Base-by-base conservation (phyloP, 2,113 vertebrate species). In the Oenanthe melanoleuca region DNA sequence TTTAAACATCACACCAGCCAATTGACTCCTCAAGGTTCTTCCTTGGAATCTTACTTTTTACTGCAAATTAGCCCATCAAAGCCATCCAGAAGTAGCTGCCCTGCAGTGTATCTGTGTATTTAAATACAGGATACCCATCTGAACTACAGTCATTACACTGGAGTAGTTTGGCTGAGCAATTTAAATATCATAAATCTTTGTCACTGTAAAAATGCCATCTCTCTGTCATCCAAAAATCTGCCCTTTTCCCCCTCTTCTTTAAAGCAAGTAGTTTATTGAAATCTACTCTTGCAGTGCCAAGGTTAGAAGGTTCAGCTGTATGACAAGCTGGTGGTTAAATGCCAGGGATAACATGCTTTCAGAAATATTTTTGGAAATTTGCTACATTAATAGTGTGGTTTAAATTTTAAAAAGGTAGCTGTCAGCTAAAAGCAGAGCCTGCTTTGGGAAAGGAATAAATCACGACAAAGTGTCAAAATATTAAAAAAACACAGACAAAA, bases 1-100 rank as follows among this genome's bases (percentile, higher is more conserved):
- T 88, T 96, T 71, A 94, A 80, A 93, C n/a, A 19, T 49, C 34
- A 63, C 87, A 90, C 57, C 78, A 67, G 89, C 71, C 81, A 89
- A 82, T 47, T 72, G 59, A 52, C 61, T 91, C 37, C 71, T 91
- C 31, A 8, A 63, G n/a, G 42, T 89, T 92, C 44, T 70, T 87
- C 57, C 53, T 87, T 73, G 42, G 47, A 74, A 55, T 69, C 40
- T 74, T 50, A 49, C 14, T 77, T 70, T 90, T 86, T 84, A 85
- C 53, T 85, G 78, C 53, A 73, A 85, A 80, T 82, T 20, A 91
- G 47, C 50, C 59, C 78, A 69, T 87, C 78, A 81, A 64, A 91
- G 23, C 44, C 47, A 20, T 44, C 64, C 59, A 37, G 42, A 45
- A 45, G 71, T 47, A 80, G 67, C 75, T 80, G 55, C 89, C 64